Conservation (phyloP, 1,140 invertebrate species). For the Drosophila pallidifrons region DNA sequence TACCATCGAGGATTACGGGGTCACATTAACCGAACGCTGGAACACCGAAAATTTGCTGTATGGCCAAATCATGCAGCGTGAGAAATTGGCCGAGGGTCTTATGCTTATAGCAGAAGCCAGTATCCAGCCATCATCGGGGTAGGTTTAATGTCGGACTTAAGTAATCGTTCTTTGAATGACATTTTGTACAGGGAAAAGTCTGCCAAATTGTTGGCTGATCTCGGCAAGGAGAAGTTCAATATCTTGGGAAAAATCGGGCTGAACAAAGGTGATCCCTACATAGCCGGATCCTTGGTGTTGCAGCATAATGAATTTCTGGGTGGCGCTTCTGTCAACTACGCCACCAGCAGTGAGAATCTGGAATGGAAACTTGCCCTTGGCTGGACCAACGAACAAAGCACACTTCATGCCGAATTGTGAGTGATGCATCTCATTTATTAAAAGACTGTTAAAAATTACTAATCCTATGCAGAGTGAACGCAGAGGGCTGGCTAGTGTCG, state of each 20-base stretch:
- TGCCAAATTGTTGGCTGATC: constrained; percentile 47
- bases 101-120: constrained; percentile 49
- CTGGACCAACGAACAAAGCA: constrained; percentile 50
- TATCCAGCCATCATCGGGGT: constrained; percentile 51
- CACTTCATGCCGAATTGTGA: constrained; percentile 65
- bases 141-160: background rate
- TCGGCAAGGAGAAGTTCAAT: constrained; percentile 52
- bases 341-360: background rate
- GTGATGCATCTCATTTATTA: background rate
- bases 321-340: constrained; percentile 30
- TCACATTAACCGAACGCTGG: constrained; percentile 66
- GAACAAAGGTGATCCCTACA: background rate
- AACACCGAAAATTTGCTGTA: constrained; percentile 63
- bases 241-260: constrained; percentile 42
- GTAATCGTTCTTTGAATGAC: background rate
- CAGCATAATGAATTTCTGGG: constrained; percentile 57
- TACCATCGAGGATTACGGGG: constrained; percentile 62
- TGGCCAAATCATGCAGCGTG: constrained; percentile 63
- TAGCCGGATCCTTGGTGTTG: constrained; percentile 49
- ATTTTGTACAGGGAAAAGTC: constrained; percentile 34
- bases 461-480: background rate
- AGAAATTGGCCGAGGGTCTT: constrained; percentile 62
- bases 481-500: constrained; percentile 49
- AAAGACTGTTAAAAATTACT: background rate
- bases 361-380: constrained; percentile 58